These are phyloP conservation scores for Poeciliopsis occidentalis DNA, from an alignment of 2,113 vertebrate genomes.

Conservation along the genomic window DNA sequence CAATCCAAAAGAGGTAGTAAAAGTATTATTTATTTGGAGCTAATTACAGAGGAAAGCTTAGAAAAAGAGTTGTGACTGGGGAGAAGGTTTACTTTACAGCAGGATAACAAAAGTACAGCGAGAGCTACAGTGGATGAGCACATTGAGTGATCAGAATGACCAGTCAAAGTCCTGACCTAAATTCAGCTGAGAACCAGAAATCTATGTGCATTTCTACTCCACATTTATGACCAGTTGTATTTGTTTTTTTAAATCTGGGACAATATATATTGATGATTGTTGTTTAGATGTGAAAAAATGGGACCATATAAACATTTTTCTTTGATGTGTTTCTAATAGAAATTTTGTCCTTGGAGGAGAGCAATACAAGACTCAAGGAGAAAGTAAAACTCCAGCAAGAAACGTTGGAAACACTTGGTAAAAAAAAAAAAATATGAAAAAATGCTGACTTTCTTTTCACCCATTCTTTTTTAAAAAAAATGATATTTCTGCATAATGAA, in stretches of 20 bases:
- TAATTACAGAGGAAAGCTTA: too few relatives aligned
- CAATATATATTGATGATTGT: background rate
- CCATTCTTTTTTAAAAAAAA: too few relatives aligned
- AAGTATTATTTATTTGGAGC: background rate
- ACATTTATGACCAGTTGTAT: background rate
- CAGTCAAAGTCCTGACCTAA: background rate
- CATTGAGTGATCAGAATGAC: too few relatives aligned
- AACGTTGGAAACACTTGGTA: constrained; percentile 82
- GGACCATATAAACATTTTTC: background rate
- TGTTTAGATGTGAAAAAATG: background rate
- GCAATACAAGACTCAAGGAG: constrained; percentile 73
- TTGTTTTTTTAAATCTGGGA: background rate
- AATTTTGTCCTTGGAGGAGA: constrained; percentile 71
- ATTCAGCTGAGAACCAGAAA: background rate
- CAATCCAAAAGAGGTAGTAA: constrained; percentile 79
- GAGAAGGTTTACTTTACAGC: too few relatives aligned
- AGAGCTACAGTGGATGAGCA: too few relatives aligned
- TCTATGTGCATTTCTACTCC: too few relatives aligned
- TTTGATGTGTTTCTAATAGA: constrained; percentile 60
- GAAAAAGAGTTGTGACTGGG: too few relatives aligned
- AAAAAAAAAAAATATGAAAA: constrained; percentile 53
- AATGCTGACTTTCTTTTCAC: background rate
- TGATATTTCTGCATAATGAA: background rate
- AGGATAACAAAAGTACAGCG: too few relatives aligned
- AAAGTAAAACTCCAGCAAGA: constrained; percentile 75